Conservation (phyloP, 2,113 vertebrate genomes). For the Isurus oxyrinchus region DNA sequence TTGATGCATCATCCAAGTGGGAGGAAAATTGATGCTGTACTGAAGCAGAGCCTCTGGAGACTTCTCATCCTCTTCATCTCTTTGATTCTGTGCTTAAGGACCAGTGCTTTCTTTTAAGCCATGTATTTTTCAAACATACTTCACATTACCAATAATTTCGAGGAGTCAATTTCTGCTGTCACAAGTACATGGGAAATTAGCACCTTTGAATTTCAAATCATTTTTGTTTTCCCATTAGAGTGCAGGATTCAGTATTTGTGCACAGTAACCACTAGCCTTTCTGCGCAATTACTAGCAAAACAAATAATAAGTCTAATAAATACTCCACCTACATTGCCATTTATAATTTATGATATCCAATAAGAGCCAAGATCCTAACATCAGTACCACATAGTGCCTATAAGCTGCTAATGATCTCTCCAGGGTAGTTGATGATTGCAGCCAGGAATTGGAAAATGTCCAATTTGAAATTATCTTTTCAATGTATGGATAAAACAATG, state of each 20-base stretch:
- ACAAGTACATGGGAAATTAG: background rate
- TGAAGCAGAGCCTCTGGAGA: background rate
- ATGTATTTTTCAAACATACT: background rate
- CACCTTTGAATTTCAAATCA: background rate
- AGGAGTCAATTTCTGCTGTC: background rate
- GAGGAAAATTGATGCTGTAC: background rate
- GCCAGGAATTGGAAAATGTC: background rate
- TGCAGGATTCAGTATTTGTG: background rate
- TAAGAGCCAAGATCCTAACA: background rate
- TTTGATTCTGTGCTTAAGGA: background rate
- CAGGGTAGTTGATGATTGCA: background rate
- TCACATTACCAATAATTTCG: background rate
- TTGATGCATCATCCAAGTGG: background rate
- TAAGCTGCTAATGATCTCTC: background rate
- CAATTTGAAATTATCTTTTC: background rate
- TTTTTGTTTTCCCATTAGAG: background rate
- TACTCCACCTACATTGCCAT: background rate
- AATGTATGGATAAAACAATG: background rate
- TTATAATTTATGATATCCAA: background rate
- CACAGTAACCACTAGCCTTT: background rate
- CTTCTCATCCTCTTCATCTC: background rate
- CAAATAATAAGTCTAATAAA: background rate
- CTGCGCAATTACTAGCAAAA: background rate
- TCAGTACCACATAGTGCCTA: background rate
- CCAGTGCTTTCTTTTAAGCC: background rate